These are phyloP conservation scores for Bombycilla garrulus DNA, from an alignment of 2,113 vertebrate species.

Conservation along the genomic window DNA sequence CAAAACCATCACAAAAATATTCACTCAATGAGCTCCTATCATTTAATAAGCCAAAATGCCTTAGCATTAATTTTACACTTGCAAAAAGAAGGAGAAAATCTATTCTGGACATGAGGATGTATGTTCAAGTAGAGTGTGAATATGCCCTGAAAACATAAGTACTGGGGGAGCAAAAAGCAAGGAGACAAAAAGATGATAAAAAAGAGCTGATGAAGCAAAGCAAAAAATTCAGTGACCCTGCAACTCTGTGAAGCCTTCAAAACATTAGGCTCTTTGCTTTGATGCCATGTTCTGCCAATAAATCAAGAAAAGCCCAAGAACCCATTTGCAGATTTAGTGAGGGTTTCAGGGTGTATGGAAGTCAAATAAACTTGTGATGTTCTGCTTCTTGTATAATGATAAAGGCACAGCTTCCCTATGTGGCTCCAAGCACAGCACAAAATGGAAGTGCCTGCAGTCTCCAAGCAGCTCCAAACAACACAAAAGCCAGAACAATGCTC, in stretches of 20 bases:
- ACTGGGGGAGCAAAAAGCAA: background rate
- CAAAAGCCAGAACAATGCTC: background rate
- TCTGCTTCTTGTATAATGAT: background rate
- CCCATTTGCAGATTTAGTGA: background rate
- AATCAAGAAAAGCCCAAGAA: constrained; percentile 13
- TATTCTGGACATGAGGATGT: background rate
- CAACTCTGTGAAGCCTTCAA: background rate
- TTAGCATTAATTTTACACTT: constrained; percentile 30
- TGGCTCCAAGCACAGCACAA: constrained; percentile 2
- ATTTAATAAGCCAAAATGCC: constrained; percentile 1
- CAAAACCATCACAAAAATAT: background rate
- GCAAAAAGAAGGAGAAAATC: background rate
- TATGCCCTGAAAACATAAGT: background rate
- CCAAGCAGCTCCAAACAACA: background rate
- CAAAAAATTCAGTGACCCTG: background rate
- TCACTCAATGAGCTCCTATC: background rate
- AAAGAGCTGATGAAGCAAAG: constrained; percentile 8
- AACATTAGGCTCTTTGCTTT: constrained; percentile 3
- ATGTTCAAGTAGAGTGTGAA: background rate
- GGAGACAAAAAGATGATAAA: background rate
- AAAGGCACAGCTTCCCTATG: background rate
- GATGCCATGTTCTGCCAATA: background rate
- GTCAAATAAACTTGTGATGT: background rate
- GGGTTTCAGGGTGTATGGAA: background rate
- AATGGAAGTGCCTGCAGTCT: background rate